Conservation (phyloP, 2,888 invertebrate species). For the Diachrysia chrysitis region DNA sequence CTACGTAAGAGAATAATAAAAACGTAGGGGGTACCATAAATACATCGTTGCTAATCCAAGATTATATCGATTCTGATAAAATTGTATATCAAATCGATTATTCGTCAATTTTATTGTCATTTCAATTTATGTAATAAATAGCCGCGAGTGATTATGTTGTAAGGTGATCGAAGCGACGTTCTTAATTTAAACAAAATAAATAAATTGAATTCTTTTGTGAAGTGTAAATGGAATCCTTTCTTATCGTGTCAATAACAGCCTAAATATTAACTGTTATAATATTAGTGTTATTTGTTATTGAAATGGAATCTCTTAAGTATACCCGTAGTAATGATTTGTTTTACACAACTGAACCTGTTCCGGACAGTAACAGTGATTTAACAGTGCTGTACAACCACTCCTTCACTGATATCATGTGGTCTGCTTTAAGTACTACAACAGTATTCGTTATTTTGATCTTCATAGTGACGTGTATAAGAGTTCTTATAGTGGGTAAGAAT, state of each 20-base stretch:
- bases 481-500: conserved; percentile 60
- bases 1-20: not conserved
- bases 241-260: not conserved
- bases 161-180: not conserved
- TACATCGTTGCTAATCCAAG: conserved; percentile 43
- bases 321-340: not conserved
- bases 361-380: conserved; percentile 5
- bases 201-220: not conserved
- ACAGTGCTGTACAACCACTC: conserved; percentile 17
- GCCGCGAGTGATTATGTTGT: conserved; percentile 35
- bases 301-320: conserved; percentile 61
- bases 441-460: conserved; percentile 60
- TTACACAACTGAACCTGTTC: conserved; percentile 7
- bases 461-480: conserved; percentile 63
- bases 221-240: conserved; percentile 2
- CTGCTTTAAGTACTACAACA: conserved; percentile 47
- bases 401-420: conserved; percentile 56
- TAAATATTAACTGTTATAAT: conserved; percentile 19
- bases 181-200: not conserved
- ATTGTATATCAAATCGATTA: conserved; percentile 30
- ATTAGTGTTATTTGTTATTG: conserved; percentile 12
- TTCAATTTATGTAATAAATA: conserved; percentile 12
- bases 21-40: conserved; percentile 40
- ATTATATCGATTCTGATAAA: conserved; percentile 47
- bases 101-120: conserved; percentile 27